Base-by-base conservation (phyloP, 2,888 invertebrate species). In the Eupithecia centaureata region DNA sequence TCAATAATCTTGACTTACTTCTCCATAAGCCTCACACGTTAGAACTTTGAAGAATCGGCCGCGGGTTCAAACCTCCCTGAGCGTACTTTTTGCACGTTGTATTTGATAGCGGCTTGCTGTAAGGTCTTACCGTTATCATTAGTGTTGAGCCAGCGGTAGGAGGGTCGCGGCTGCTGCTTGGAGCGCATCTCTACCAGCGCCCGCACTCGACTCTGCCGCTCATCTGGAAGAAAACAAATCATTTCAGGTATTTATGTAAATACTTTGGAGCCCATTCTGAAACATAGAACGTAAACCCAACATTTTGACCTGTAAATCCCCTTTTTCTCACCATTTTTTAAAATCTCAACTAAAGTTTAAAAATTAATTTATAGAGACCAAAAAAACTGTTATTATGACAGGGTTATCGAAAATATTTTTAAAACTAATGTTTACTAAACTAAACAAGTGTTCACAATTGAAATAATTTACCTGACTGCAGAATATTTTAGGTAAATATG, bases 101-200 rank as follows among this genome's bases (percentile, higher is more conserved):
- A 22, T 38, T 18, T 42, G 0, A 47, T 22, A 18, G 0, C 22
- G 33, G 25, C 28, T 57, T 35, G 25, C 0, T 5, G 13, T 8
- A 27, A n/a, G 22, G 28, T 0, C 90, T 87, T 52, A 94, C 94
- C 95, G 93, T 95, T 95, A 91, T 95, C 95, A 89, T 94, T 94
- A 83, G 94, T 90, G 89, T 93, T 94, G 84, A 94, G 94, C 95
- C 95, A 95, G 88, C 95, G 95, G 87, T 95, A 95, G 82, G 95
- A 95, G 76, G 95, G 95, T 86, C 95, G 94, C 84, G 95, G 95
- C 91, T 95, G 95, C 91, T 95, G 95, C 92, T 95, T 95, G 89
- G 95, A 95, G 91, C 95, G 95, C 95, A 95, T 95, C 75, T 86
- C 89, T 94, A 94, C 82, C 82, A 81, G 83, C 66, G 89, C 87